A percentile compares a stretch with the other conserved stretches of the same genome.
These are phyloP conservation scores for Allacma fusca DNA, from an alignment of 2,888 invertebrate genomes.

Conservation along the genomic window DNA sequence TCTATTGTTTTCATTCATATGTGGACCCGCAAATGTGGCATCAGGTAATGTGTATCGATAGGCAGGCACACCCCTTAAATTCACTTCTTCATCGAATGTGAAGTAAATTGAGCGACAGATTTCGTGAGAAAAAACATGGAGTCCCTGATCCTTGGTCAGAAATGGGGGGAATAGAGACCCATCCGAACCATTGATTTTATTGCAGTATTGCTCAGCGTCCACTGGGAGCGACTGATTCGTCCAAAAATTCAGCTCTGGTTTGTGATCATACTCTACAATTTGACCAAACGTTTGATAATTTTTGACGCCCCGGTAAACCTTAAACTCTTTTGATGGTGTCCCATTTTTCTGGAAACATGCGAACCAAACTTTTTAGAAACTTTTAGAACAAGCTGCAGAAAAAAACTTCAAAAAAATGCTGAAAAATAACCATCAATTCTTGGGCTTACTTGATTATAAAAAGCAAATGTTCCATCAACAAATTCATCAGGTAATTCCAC, in stretches of 20 bases:
- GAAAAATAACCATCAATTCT: no score
- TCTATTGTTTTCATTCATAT: background rate
- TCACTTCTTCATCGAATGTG: background rate
- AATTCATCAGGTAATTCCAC: background rate
- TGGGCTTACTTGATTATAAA: background rate
- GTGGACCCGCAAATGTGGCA: background rate
- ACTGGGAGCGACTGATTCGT: no score
- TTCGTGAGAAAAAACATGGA: background rate
- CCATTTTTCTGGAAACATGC: background rate
- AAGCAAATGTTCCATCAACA: background rate
- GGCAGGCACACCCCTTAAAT: background rate
- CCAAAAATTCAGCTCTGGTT: background rate
- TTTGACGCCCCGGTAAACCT: background rate
- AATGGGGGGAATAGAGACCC: background rate
- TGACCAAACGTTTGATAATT: background rate
- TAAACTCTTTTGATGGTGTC: background rate
- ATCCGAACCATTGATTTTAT: background rate
- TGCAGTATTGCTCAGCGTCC: background rate
- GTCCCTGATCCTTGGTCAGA: background rate
- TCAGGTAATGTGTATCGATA: background rate
- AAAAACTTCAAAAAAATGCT: no score
- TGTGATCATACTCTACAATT: background rate
- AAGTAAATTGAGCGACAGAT: background rate
- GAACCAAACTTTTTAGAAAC: no score
- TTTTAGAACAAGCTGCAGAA: no score